Base-by-base conservation (phyloP, 1,140 invertebrate species). In the Acromyrmex echinatior region DNA sequence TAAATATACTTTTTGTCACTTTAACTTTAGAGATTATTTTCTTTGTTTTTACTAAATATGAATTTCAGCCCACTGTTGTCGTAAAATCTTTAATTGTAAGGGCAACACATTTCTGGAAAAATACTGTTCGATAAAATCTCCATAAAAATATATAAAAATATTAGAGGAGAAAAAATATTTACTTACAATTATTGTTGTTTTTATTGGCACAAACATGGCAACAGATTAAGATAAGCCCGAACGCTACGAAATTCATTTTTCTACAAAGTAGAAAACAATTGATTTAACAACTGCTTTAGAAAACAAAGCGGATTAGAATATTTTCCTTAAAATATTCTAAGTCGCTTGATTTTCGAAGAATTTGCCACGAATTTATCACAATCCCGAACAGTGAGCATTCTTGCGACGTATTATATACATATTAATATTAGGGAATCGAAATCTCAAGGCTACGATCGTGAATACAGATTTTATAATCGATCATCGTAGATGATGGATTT, bases 221-320 rank as follows among this genome's bases (percentile, higher is more conserved):
- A 5, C 70, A 66, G 45, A 58, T 60, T 77, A 90, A 31, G 49
- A 84, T 63, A 56, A 65, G 12, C 10, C 62, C 77, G n/a, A 92
- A 65, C n/a, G 86, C 18, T 18, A 65, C 0, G 10, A 65, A 10
- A 6, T 78, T 78, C 76, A 78, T 78, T 45, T 78, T 49, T 65
- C 76, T 65, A 60, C 21, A 78, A 49, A 78, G 35, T 51, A 45
- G 10, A 78, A 60, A 39, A 76, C 31, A 60, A 53, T 74, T n/a
- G n/a, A 60, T 39, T 39, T 45, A 60, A 28, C 9, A 60, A 28
- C 4, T n/a, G 31, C 3, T 7, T 10, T 28, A 2, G 31, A 70
- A 70, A 21, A 49, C 39, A 21, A 70, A 70, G 21, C n/a, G 12
- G n/a, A 3, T 60, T 53, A 35, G 31, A 53, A 74, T 60, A 58